Evolutionary conservation across 2,888 invertebrate species (phyloP).

Genomic region (Ctena decussata): DNA sequence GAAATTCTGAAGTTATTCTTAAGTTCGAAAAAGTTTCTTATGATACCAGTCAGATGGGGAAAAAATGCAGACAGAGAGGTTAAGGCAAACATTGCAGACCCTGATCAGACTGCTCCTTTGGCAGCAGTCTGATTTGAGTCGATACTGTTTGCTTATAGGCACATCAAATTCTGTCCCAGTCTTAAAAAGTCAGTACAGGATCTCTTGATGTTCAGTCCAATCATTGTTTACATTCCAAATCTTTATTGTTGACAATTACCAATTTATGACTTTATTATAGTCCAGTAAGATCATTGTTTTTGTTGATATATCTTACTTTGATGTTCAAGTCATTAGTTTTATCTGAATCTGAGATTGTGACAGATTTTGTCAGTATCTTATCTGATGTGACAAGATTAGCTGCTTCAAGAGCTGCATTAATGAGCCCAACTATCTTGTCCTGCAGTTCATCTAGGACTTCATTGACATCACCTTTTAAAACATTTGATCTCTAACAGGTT

Average conservation of each 20-base stretch:
- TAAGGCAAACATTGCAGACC: too few relatives aligned
- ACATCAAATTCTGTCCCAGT: too few relatives aligned
- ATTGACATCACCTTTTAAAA: neutral
- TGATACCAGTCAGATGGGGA: too few relatives aligned
- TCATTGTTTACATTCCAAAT: neutral
- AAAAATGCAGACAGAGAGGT: too few relatives aligned
- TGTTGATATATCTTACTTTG: neutral
- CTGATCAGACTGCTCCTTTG: too few relatives aligned
- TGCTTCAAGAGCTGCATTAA: neutral
- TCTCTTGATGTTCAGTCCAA: too few relatives aligned
- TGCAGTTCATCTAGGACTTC: neutral
- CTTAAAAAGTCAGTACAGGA: too few relatives aligned
- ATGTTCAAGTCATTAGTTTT: neutral
- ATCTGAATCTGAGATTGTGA: neutral
- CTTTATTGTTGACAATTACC: neutral
- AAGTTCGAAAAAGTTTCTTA: too few relatives aligned
- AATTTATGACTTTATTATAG: conserved; percentile 6
- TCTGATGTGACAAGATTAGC: neutral
- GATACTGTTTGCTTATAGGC: too few relatives aligned
- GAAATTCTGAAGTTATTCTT: too few relatives aligned
- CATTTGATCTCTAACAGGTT: too few relatives aligned
- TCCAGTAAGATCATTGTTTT: neutral
- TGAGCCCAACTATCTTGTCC: conserved; percentile 13
- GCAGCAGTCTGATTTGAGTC: too few relatives aligned
- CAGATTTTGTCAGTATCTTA: neutral